Evolutionary conservation across 2,113 vertebrate species (phyloP).

Genomic region (Bos javanicus): DNA sequence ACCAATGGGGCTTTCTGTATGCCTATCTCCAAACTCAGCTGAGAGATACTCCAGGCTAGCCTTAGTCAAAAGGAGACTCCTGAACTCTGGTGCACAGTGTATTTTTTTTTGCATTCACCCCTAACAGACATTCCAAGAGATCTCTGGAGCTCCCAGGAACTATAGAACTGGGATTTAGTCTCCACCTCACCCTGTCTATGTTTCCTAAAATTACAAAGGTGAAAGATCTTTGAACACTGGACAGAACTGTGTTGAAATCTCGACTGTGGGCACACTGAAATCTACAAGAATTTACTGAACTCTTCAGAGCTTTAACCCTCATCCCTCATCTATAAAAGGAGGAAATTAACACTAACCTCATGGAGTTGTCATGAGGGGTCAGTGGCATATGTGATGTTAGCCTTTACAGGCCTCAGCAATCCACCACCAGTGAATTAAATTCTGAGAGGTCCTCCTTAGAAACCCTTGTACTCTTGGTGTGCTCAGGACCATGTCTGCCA

Average conservation of each 20-base stretch:
- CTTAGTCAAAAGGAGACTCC: not conserved
- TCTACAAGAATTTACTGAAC: not conserved
- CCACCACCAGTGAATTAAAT: not conserved
- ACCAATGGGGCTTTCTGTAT: not conserved
- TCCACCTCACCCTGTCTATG: not conserved
- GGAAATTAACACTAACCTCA: not conserved
- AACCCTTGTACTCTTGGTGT: not conserved
- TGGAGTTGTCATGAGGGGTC: not conserved
- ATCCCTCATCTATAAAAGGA: not conserved
- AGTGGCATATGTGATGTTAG: not conserved
- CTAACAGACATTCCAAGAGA: not conserved
- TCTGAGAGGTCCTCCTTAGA: not conserved
- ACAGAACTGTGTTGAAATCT: not conserved
- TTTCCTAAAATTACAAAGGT: not conserved
- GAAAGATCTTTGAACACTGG: not conserved
- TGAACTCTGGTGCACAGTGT: not conserved
- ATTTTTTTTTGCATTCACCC: not conserved
- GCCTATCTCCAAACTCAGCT: not conserved
- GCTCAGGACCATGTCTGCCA: not conserved
- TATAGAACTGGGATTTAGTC: not conserved
- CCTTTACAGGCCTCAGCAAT: not conserved
- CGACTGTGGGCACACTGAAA: not conserved
- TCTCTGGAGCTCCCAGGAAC: not conserved
- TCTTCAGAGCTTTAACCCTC: not conserved
- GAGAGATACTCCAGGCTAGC: not conserved